Evolutionary conservation across 2,888 invertebrate genomes (phyloP).

Genomic region (Willowsia nigromaculata): DNA sequence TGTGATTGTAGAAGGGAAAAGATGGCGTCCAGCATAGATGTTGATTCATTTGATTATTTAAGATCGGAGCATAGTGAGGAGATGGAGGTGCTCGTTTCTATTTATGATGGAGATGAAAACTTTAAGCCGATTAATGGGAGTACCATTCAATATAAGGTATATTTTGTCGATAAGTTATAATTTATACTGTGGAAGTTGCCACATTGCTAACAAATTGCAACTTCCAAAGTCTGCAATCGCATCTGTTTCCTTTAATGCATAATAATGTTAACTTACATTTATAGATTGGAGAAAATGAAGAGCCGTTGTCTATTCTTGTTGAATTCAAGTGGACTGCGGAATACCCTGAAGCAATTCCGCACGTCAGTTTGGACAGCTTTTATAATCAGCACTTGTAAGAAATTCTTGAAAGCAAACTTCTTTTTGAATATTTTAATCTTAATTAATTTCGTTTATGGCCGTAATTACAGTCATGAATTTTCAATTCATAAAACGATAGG

Average conservation of each 20-base stretch:
- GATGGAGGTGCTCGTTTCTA: slow-evolving; percentile 85
- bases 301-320: slow-evolving; percentile 89
- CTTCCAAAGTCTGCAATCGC: background rate
- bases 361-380: slow-evolving; percentile 92
- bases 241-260: background rate
- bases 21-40: slow-evolving; percentile 22
- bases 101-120: slow-evolving; percentile 94
- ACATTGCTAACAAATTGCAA: background rate
- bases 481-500: slow-evolving; percentile 81
- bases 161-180: slow-evolving; percentile 12
- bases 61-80: slow-evolving; percentile 58
- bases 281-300: slow-evolving; percentile 90
- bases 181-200: background rate
- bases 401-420: slow-evolving; percentile 78
- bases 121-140: slow-evolving; percentile 90
- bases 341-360: slow-evolving; percentile 92
- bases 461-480: too few relatives aligned
- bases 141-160: slow-evolving; percentile 95
- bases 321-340: slow-evolving; percentile 92
- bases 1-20: too few relatives aligned
- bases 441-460: background rate
- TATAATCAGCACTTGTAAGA: slow-evolving; percentile 95
- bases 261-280: slow-evolving; percentile 19
- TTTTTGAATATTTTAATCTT: background rate
- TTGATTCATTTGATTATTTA: slow-evolving; percentile 36